Base-by-base conservation (phyloP, 2,113 vertebrate species). In the Mirza zaza region DNA sequence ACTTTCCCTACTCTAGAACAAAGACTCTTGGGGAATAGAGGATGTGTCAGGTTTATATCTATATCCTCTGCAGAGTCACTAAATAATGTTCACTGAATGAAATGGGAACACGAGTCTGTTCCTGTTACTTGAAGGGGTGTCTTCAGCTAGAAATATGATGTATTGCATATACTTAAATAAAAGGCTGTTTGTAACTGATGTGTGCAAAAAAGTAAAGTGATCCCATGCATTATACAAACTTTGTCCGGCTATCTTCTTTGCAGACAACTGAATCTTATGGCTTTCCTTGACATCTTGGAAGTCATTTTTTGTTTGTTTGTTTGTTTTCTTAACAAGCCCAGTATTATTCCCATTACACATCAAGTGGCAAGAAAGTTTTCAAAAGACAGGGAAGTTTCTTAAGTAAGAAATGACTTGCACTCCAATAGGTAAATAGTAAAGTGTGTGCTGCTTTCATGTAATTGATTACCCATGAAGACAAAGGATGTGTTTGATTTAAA, bases 401-500 rank as follows among this genome's bases (percentile, higher is more conserved):
- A 48, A 91, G 45, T 91, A 55, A 96, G 81, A 87, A 92, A 85
- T 39, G 70, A 75, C 48, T 87, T 93, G 59, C 55, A 34, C 20
- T 88, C 50, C 36, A 61, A 27, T 70, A 95, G 27, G 86, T 93
- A 90, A 89, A 90, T 39, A 85, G 17, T 42, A 39, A 91, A 92
- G 80, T 95, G 7, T 42, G 14, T 75, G 50, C 77, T 84, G 48
- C 39, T 95, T 93, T 95, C 90, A 83, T 32, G 57, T 96, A 96
- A 96, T 84, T 94, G 94, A 96, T 97, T 95, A 86, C 76, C 86
- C 48, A 50, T 15, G 48, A 88, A 73, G 85, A 73, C 42, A 89
- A 94, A 90, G 77, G 82, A 81, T 97, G 87, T 91, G 48, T 96
- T 97, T 94, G 94, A 91, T 92, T 95, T 83, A 5, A 59, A 50